phyloP scores from a whole-genome alignment of 2,888 invertebrate species.

The Achlya flavicornis region DNA sequence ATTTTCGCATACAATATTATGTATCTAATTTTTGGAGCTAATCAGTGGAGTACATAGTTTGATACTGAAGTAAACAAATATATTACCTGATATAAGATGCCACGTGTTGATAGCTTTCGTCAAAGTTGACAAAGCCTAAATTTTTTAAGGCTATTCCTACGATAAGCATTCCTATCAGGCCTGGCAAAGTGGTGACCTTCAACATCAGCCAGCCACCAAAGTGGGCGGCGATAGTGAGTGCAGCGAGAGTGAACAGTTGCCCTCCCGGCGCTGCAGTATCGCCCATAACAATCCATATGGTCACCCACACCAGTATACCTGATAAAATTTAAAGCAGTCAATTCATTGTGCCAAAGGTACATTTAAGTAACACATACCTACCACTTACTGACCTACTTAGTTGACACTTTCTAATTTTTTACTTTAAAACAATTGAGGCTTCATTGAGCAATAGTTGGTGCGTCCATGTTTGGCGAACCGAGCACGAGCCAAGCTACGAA shows the following conservation, averaged over 20 bases:
- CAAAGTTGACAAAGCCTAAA: slow-evolving; percentile 88
- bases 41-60: background rate
- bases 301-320: slow-evolving; percentile 90
- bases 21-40: too few species aligned
- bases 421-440: background rate
- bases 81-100: slow-evolving; percentile 88
- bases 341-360: background rate
- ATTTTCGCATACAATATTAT: too few species aligned
- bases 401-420: slow-evolving; percentile 22
- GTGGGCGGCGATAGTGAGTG: slow-evolving; percentile 89
- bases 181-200: slow-evolving; percentile 90
- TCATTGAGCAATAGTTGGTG: background rate
- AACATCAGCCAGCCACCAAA: slow-evolving; percentile 93
- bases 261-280: slow-evolving; percentile 92
- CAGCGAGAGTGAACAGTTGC: slow-evolving; percentile 90
- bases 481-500: too few species aligned
- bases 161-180: slow-evolving; percentile 93
- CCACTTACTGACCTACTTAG: slow-evolving; percentile 17
- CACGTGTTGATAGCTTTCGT: slow-evolving; percentile 86
- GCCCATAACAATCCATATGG: slow-evolving; percentile 90
- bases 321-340: slow-evolving; percentile 13
- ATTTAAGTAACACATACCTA: slow-evolving; percentile 7
- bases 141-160: slow-evolving; percentile 90
- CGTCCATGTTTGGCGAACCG: too few species aligned
- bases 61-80: slow-evolving; percentile 1